Base-by-base conservation (phyloP, 2,888 invertebrate genomes). In the Nowickia ferox region DNA sequence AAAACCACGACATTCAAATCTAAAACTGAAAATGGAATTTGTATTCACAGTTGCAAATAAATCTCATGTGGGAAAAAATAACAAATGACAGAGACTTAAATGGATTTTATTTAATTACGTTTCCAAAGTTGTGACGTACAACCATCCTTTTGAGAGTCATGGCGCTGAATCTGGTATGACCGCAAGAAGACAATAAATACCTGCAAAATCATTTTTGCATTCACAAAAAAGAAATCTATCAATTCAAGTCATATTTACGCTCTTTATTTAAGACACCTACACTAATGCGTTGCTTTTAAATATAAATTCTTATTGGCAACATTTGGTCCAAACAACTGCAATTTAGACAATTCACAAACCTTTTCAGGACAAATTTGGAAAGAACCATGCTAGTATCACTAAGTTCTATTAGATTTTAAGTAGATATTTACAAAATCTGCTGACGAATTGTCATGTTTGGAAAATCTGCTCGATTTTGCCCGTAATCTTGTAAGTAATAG, bases 41-140 rank as follows among this genome's bases (percentile, higher is more conserved):
- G 48, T 75, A 19, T 46, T 78, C 30, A 48, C 19, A 46, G 38
- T 59, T 19, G 48, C 72, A 75, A 75, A 63, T 79, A 79, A 75
- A 63, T 79, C 74, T 76, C 65, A 17, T 66, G 66, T 72, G 66
- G 74, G 76, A 84, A 66, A 53, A 76, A 59, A 19, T 61, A 63
- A 55, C 57, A 65, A 71, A 71, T 71, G 51, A 11, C 63, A 63
- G n/a, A 4, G 44, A 46, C 61, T 61, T 48, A 68, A 84, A 74
- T 77, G 68, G 63, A 74, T 59, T 71, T 84, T 72, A 84, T 76
- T 81, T 81, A 72, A 84, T 84, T 81, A 80, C 63, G 66, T 57
- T 65, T 63, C 15, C 46, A 17, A n/a, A 72, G n/a, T 57, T 13
- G 19, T 72, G n/a, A 72, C 57, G 53, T 22, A 30, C 71, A 44